Evolutionary conservation across 2,888 invertebrate species (phyloP).

Genomic region (Melanotus villosus): DNA sequence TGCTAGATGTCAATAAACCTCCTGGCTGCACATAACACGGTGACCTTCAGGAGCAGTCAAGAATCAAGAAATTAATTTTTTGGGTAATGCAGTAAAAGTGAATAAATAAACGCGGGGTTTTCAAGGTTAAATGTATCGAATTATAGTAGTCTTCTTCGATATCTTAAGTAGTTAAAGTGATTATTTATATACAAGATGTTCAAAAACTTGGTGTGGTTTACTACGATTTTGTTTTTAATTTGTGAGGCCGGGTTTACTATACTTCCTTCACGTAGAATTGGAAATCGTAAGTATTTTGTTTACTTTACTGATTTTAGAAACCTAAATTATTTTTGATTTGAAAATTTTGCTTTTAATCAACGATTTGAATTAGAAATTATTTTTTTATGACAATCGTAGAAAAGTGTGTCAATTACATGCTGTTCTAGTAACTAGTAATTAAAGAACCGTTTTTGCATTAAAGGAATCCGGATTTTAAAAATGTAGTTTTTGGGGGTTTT

Average conservation of each 20-base stretch:
- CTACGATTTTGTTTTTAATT: not conserved
- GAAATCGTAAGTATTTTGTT: not conserved
- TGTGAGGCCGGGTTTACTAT: not conserved
- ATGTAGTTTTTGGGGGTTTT: too few species aligned
- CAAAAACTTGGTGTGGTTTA: not conserved
- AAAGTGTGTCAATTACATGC: too few species aligned
- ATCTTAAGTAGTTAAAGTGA: not conserved
- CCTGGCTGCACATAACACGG: not conserved
- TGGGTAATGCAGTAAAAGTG: conserved; percentile 18
- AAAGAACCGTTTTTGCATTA: too few species aligned
- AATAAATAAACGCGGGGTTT: not conserved
- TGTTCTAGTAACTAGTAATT: too few species aligned
- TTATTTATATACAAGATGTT: not conserved
- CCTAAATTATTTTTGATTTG: too few species aligned
- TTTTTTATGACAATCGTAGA: too few species aligned
- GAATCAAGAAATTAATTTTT: not conserved
- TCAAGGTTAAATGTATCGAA: not conserved
- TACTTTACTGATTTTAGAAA: too few species aligned
- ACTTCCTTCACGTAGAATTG: not conserved
- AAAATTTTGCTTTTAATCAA: too few species aligned
- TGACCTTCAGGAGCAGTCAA: not conserved
- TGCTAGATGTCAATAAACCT: not conserved
- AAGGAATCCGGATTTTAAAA: too few species aligned
- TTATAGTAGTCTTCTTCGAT: not conserved
- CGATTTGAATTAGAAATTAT: too few species aligned